Evolutionary conservation across 2,888 invertebrate species (phyloP).

Genomic region (Melikaiella ostensackeni): DNA sequence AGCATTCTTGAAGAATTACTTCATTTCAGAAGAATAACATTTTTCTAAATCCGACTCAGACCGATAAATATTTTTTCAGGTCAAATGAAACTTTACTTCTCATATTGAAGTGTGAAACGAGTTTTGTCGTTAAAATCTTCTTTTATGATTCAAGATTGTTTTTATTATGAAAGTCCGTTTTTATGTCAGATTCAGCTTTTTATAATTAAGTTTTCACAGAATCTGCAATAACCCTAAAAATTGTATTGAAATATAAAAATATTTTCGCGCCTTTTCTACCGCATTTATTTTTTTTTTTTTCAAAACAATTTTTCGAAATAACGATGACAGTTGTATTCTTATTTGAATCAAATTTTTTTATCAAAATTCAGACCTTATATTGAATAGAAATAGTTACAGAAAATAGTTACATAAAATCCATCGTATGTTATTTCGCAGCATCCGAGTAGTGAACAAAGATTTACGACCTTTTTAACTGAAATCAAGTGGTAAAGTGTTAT

Average conservation of each 20-base stretch:
- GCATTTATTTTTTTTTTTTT: neutral
- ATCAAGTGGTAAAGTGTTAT: neutral
- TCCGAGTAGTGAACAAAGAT: constrained; percentile 7
- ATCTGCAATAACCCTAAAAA: neutral
- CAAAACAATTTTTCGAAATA: no score
- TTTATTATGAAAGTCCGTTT: neutral
- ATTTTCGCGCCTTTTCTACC: neutral
- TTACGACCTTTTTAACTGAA: constrained; percentile 8
- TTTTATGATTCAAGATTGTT: neutral
- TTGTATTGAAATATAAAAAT: neutral
- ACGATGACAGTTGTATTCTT: no score
- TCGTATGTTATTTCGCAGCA: neutral
- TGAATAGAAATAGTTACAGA: neutral
- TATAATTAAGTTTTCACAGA: neutral
- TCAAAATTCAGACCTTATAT: neutral
- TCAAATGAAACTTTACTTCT: no score
- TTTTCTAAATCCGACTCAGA: neutral
- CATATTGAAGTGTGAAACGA: neutral
- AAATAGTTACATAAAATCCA: neutral
- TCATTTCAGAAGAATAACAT: neutral
- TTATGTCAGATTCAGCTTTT: neutral
- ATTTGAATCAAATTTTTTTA: neutral
- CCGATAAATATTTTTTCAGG: constrained; percentile 2
- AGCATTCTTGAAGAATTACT: neutral
- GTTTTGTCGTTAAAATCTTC: neutral